Percentiles rank a stretch among this genome's conserved stretches.
Evolutionary conservation across 2,797 vertebrate species (phyloP).

Genomic region (Phrynocephalus vlangalii): DNA sequence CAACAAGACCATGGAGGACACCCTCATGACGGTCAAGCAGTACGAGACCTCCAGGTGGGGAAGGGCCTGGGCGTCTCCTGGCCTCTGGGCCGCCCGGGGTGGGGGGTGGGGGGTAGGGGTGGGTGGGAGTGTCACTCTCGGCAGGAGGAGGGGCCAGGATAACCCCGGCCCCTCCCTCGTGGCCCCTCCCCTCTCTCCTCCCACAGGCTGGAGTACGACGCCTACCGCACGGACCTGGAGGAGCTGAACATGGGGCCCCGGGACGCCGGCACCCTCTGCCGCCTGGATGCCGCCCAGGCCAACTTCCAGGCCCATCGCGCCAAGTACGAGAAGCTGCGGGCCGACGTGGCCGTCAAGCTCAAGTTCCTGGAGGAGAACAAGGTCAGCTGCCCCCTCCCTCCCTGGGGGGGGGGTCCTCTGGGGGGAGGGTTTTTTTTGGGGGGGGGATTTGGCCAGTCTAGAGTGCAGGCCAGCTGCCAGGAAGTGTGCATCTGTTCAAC

Average conservation of each 20-base stretch:
- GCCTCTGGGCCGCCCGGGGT: no score
- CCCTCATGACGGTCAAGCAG: conserved; percentile 92
- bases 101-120: no score
- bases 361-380: conserved; percentile 99
- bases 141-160: no score
- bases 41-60: conserved; percentile 93
- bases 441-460: no score
- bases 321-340: conserved; percentile 94
- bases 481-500: no score
- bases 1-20: conserved; percentile 99
- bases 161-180: neutral
- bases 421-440: no score
- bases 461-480: no score
- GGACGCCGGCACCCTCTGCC: conserved; percentile 86
- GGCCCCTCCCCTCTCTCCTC: neutral
- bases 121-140: no score
- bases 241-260: conserved; percentile 91
- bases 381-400: conserved; percentile 72
- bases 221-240: conserved; percentile 95
- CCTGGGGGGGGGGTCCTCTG: no score
- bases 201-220: conserved; percentile 92
- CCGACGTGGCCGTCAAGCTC: conserved; percentile 96
- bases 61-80: neutral
- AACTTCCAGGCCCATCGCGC: conserved; percentile 92
- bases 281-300: conserved; percentile 91